Evolutionary conservation across 1,140 invertebrate species (phyloP).

Genomic region (Drosophila nasuta): DNA sequence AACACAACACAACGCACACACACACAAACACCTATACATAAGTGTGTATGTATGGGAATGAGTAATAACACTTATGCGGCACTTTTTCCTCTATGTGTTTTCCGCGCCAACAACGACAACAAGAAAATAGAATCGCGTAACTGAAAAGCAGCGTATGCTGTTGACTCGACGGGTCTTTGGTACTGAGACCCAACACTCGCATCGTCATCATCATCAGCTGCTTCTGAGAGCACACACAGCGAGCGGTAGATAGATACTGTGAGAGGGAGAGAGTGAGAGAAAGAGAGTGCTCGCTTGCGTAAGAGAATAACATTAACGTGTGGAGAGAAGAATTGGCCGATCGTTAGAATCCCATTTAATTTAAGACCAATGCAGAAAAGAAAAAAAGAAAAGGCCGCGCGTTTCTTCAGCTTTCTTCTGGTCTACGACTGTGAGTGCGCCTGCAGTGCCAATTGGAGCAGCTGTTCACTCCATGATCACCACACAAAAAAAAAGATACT

Average conservation of each 20-base stretch:
- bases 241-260: not conserved
- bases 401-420: conserved; percentile 28
- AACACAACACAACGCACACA: not conserved
- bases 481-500: not conserved
- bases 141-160: conserved; percentile 37
- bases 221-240: conserved; percentile 2
- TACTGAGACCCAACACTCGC: conserved; percentile 10
- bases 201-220: conserved; percentile 28
- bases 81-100: conserved; percentile 3
- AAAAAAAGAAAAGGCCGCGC: conserved; percentile 2
- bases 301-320: conserved; percentile 3
- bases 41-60: not conserved
- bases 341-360: conserved; percentile 24
- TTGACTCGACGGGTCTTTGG: conserved; percentile 31
- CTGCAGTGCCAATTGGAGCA: conserved; percentile 16
- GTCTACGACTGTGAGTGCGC: not conserved
- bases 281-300: not conserved
- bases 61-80: conserved; percentile 3
- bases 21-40: not conserved
- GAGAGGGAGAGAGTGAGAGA: conserved; percentile 2
- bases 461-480: conserved; percentile 6
- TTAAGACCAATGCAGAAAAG: conserved; percentile 18
- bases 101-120: conserved; percentile 10
- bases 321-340: conserved; percentile 25
- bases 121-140: conserved; percentile 45